phyloP scores from a whole-genome alignment of 2,113 vertebrate genomes.

The Aythya baeri region DNA sequence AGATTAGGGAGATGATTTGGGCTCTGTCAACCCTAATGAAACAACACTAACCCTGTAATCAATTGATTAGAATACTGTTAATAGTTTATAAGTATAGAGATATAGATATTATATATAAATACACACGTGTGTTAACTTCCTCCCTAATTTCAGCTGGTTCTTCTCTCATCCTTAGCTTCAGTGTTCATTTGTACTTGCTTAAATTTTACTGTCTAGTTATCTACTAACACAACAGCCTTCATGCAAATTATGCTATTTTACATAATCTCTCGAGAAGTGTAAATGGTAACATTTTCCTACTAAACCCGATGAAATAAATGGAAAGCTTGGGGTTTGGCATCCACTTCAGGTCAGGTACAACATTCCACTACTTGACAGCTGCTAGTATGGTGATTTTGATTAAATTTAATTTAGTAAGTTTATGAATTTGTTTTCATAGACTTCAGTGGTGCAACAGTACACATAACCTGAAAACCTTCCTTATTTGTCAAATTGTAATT shows the following conservation, averaged over 20 bases:
- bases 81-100: background rate
- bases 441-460: background rate
- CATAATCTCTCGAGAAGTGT: background rate
- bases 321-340: background rate
- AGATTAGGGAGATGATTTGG: background rate
- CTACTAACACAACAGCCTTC: background rate
- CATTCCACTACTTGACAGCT: background rate
- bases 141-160: background rate
- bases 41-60: background rate
- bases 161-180: background rate
- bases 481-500: background rate
- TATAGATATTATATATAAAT: background rate
- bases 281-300: background rate
- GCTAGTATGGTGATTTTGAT: background rate
- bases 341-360: background rate
- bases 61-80: background rate
- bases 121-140: background rate
- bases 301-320: background rate
- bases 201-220: background rate
- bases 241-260: background rate
- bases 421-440: background rate
- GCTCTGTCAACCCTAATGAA: background rate
- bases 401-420: background rate
- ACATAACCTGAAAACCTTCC: background rate
- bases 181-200: background rate